Evolutionary conservation across 2,888 invertebrate genomes (phyloP).

Genomic region (Tupiocoris notatus): DNA sequence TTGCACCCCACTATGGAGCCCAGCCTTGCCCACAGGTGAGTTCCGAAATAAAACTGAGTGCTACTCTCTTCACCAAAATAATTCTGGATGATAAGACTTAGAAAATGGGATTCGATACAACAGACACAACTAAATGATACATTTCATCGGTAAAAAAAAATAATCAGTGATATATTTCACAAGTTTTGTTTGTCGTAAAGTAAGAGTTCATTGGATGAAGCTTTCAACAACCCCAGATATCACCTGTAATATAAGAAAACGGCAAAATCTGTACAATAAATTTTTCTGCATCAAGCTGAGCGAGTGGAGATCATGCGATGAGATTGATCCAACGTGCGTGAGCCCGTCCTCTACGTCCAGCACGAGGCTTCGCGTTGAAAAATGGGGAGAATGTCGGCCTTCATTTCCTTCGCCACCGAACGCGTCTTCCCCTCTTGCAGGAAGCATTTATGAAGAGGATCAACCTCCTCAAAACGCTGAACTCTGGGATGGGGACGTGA

Average conservation of each 20-base stretch:
- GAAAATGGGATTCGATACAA: too few species aligned
- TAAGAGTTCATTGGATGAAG: too few species aligned
- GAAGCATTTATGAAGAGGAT: constrained; percentile 3
- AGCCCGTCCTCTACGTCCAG: constrained; percentile 35
- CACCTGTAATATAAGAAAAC: too few species aligned
- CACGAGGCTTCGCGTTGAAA: constrained; percentile 50
- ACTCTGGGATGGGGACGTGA: constrained; percentile 48
- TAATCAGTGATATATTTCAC: too few species aligned
- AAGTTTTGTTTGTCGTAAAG: too few species aligned
- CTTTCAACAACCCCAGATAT: too few species aligned
- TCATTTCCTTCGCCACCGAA: constrained; percentile 14
- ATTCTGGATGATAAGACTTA: too few species aligned
- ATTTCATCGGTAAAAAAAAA: too few species aligned
- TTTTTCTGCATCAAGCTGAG: constrained; percentile 52
- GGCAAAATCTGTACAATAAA: too few species aligned
- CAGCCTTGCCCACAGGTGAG: constrained; percentile 53
- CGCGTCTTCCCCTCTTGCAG: background rate
- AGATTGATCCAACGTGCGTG: constrained; percentile 43
- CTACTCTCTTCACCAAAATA: too few species aligned
- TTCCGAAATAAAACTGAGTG: too few species aligned
- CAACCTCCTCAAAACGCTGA: constrained; percentile 10
- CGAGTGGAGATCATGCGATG: constrained; percentile 52
- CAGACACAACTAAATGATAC: too few species aligned
- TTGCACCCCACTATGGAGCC: constrained; percentile 53
- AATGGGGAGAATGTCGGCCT: constrained; percentile 50